Conservation (phyloP, 2,888 invertebrate genomes). For the Zelleria hepariella region DNA sequence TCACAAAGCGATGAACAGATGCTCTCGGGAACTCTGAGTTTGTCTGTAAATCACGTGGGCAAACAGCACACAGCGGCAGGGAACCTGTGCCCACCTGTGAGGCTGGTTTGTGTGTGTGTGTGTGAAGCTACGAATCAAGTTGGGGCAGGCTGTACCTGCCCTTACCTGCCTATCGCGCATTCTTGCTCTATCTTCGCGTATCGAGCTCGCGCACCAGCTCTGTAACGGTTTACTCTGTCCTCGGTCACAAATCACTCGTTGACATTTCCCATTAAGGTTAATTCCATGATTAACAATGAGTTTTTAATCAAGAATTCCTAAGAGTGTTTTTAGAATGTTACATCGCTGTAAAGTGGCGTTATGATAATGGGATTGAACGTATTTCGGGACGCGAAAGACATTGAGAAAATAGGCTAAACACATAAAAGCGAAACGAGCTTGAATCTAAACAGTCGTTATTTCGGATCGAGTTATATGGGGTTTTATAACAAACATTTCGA, state of each 20-base stretch:
- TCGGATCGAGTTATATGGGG: slow-evolving; percentile 11
- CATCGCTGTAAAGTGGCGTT: not conserved
- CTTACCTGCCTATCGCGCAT: slow-evolving; percentile 56
- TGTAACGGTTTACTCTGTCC: slow-evolving; percentile 47
- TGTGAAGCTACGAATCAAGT: slow-evolving; percentile 27
- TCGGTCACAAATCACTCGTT: slow-evolving; percentile 32
- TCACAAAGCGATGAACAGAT: slow-evolving; percentile 58
- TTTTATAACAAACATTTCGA: slow-evolving; percentile 21
- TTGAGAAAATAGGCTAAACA: slow-evolving; percentile 21
- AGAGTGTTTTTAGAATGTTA: not conserved
- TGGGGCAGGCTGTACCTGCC: slow-evolving; percentile 32
- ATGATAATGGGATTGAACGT: not conserved
- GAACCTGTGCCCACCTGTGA: slow-evolving; percentile 11
- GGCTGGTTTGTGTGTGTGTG: slow-evolving; percentile 11
- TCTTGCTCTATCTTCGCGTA: slow-evolving; percentile 58
- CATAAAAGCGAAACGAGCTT: slow-evolving; percentile 18
- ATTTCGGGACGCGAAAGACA: slow-evolving; percentile 14
- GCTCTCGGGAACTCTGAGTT: slow-evolving; percentile 50
- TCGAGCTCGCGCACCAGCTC: slow-evolving; percentile 31
- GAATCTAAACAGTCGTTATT: slow-evolving; percentile 18
- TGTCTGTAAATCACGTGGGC: slow-evolving; percentile 64
- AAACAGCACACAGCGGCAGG: slow-evolving; percentile 44
- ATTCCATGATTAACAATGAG: not conserved
- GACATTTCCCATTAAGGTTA: slow-evolving; percentile 26
- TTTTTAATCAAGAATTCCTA: no score